A percentile compares a stretch with the other conserved stretches of the same genome.
These are phyloP conservation scores for Coracias cyanogaster DNA, from an alignment of 2,797 vertebrate species.

Conservation along the genomic window DNA sequence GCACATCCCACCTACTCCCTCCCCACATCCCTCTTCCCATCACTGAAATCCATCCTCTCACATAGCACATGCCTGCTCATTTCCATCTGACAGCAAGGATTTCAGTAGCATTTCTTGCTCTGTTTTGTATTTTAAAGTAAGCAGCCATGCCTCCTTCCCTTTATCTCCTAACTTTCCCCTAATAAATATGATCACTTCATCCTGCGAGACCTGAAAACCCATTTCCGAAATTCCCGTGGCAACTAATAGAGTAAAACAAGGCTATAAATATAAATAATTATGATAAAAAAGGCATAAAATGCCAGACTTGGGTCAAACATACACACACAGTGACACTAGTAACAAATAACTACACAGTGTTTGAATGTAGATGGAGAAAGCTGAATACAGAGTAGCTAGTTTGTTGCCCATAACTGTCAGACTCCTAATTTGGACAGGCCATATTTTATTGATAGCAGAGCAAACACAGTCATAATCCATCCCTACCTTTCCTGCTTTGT, in stretches of 20 bases:
- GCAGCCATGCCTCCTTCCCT: neutral
- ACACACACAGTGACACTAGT: neutral
- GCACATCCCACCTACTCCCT: neutral
- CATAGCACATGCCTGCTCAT: neutral
- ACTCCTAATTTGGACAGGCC: slow-evolving; percentile 28
- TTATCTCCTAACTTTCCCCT: neutral
- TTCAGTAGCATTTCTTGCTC: neutral
- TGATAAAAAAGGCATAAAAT: slow-evolving; percentile 54
- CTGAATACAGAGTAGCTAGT: slow-evolving; percentile 27
- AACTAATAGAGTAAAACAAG: slow-evolving; percentile 41
- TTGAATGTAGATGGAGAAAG: slow-evolving; percentile 1
- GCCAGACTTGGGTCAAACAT: slow-evolving; percentile 11
- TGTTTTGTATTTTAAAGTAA: neutral
- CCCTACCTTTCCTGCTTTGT: slow-evolving; percentile 49
- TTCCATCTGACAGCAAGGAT: neutral
- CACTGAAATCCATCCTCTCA: neutral
- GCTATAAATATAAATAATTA: slow-evolving; percentile 65
- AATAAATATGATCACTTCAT: slow-evolving; percentile 34
- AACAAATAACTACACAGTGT: neutral
- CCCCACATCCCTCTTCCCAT: neutral
- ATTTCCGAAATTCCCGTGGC: slow-evolving; percentile 46
- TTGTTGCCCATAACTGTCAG: slow-evolving; percentile 47
- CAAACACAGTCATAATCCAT: slow-evolving; percentile 42
- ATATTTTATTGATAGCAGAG: slow-evolving; percentile 60
- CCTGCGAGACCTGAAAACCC: slow-evolving; percentile 34